A percentile compares a stretch with the other conserved stretches of the same genome.
Evolutionary conservation across 2,797 vertebrate species (phyloP).

Genomic region (Chelidonichthys spinosus): DNA sequence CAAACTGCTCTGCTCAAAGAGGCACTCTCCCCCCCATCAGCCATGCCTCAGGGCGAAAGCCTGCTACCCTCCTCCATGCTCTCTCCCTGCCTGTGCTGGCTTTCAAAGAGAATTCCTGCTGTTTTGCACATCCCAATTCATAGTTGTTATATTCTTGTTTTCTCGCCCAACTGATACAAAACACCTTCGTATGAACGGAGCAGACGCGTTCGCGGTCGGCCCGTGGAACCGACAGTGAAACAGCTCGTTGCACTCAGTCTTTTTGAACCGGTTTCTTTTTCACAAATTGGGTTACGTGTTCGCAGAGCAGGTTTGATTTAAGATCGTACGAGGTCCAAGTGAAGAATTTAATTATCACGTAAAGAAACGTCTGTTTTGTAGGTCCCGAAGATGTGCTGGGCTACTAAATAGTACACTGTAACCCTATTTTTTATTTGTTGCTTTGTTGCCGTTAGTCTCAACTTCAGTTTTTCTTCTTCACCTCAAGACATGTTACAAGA

Average conservation of each 20-base stretch:
- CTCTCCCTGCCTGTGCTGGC: conserved; percentile 61
- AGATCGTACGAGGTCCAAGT: conserved; percentile 33
- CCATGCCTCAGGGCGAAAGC: conserved; percentile 64
- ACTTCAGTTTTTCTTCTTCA: conserved; percentile 71
- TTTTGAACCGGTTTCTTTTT: background rate
- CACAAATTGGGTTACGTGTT: conserved; percentile 5
- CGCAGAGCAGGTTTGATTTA: conserved; percentile 35
- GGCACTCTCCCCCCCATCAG: conserved; percentile 59
- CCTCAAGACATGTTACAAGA: conserved; percentile 80
- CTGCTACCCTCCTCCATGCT: conserved; percentile 66
- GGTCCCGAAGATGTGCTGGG: conserved; percentile 63
- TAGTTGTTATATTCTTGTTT: conserved; percentile 70
- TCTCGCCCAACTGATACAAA: conserved; percentile 64
- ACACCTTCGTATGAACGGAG: conserved; percentile 50
- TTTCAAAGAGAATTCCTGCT: conserved; percentile 81
- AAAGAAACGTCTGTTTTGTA: conserved; percentile 65
- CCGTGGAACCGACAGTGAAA: too few relatives aligned
- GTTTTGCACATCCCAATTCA: conserved; percentile 73
- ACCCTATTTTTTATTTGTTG: conserved; percentile 82
- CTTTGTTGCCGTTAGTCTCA: conserved; percentile 82
- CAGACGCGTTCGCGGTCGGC: conserved; percentile 21
- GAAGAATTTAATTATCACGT: conserved; percentile 62
- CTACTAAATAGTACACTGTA: conserved; percentile 64
- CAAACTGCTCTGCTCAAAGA: conserved; percentile 76
- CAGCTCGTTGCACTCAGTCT: background rate